Evolutionary conservation across 1,140 invertebrate species (phyloP).

Genomic region (Brachystomella parvula): DNA sequence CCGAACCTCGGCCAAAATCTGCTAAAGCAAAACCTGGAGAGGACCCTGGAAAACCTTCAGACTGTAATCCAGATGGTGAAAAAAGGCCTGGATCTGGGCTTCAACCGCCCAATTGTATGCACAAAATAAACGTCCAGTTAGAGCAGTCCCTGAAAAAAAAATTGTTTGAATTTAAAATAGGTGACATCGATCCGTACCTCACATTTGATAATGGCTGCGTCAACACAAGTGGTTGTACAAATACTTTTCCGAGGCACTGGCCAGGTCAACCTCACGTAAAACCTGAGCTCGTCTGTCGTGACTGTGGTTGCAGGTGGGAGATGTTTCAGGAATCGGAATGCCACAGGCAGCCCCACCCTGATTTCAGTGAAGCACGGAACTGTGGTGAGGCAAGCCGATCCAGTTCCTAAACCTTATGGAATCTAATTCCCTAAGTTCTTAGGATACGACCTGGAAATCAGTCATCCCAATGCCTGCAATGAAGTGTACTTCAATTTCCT

Average conservation of each 20-base stretch:
- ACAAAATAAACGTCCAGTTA: too few relatives aligned
- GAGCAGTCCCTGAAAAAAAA: not conserved
- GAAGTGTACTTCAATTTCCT: not conserved
- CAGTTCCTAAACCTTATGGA: not conserved
- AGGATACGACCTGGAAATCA: not conserved
- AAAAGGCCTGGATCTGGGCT: too few relatives aligned
- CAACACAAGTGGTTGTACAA: not conserved
- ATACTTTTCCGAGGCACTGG: not conserved
- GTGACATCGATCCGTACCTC: not conserved
- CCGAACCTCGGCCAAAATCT: too few relatives aligned
- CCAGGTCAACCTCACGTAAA: not conserved
- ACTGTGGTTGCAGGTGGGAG: not conserved
- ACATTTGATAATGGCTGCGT: not conserved
- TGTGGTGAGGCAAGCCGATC: not conserved
- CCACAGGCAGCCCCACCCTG: not conserved
- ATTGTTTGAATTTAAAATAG: not conserved
- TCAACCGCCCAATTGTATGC: too few relatives aligned
- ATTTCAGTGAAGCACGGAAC: not conserved
- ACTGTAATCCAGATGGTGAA: too few relatives aligned
- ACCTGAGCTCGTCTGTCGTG: not conserved
- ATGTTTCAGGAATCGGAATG: not conserved
- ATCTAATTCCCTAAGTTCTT: not conserved
- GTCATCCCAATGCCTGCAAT: slow-evolving; percentile 1
- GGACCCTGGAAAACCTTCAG: too few relatives aligned
- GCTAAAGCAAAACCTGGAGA: too few relatives aligned